Conservation (phyloP, 2,113 vertebrate genomes). For the Amphiprion percula region DNA sequence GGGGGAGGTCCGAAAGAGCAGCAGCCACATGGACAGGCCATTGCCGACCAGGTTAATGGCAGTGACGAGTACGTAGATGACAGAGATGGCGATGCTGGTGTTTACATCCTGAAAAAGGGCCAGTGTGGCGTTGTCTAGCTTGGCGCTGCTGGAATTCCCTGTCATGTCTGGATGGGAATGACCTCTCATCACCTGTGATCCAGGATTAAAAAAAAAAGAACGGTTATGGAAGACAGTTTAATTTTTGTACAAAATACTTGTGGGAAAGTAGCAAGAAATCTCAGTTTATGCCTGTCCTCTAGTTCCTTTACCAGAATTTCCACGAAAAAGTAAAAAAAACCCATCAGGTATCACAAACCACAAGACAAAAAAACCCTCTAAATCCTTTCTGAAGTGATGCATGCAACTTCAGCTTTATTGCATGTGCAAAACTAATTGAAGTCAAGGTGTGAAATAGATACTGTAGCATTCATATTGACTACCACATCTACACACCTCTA, state of each 20-base stretch:
- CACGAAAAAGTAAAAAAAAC: background rate
- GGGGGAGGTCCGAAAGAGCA: constrained; percentile 87
- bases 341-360: background rate
- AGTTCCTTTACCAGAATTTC: background rate
- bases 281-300: background rate
- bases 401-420: background rate
- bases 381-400: background rate
- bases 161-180: constrained; percentile 48
- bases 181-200: constrained; percentile 21
- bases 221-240: background rate
- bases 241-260: background rate
- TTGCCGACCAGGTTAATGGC: constrained; percentile 89
- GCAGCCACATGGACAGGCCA: constrained; percentile 90
- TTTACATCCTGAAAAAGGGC: constrained; percentile 81
- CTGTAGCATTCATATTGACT: background rate
- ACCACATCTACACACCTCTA: too few species aligned
- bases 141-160: constrained; percentile 54
- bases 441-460: constrained; percentile 39
- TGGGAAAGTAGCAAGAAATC: background rate
- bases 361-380: background rate
- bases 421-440: background rate
- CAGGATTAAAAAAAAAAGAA: constrained; percentile 7
- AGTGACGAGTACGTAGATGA: constrained; percentile 87
- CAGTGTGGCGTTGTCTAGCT: constrained; percentile 86
- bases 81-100: constrained; percentile 78